Percentiles rank a stretch among this genome's conserved stretches.
Evolutionary conservation across 2,113 vertebrate genomes (phyloP).

Genomic region (Mesitornis unicolor): DNA sequence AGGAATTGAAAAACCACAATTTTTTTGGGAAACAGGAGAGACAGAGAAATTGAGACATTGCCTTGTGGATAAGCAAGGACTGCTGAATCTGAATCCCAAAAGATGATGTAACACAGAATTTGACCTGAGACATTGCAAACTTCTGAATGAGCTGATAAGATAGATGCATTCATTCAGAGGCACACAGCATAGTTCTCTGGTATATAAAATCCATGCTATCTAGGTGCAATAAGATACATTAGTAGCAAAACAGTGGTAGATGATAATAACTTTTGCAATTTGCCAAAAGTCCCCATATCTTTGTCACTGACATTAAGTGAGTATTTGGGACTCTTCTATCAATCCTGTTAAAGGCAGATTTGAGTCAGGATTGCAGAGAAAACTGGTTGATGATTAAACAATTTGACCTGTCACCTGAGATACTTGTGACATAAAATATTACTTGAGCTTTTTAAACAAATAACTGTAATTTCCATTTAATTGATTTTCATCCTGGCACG

Average conservation of each 20-base stretch:
- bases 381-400: conserved; percentile 13
- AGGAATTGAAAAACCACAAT: not conserved
- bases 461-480: conserved; percentile 56
- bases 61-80: not conserved
- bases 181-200: not conserved
- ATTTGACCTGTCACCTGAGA: conserved; percentile 1
- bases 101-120: not conserved
- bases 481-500: conserved; percentile 48
- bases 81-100: not conserved
- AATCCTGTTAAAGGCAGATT: not conserved
- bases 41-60: not conserved
- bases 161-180: not conserved
- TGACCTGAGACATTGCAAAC: not conserved
- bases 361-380: conserved; percentile 7
- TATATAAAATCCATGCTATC: not conserved
- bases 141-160: not conserved
- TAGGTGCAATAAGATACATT: not conserved
- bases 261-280: not conserved
- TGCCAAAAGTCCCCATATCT: not conserved
- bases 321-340: not conserved
- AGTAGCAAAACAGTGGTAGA: not conserved
- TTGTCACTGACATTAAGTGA: not conserved
- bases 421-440: conserved; percentile 29
- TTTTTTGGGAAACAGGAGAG: not conserved
- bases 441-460: conserved; percentile 58